These are phyloP conservation scores for Megastigmus dorsalis DNA, from an alignment of 2,888 invertebrate species.

Conservation along the genomic window DNA sequence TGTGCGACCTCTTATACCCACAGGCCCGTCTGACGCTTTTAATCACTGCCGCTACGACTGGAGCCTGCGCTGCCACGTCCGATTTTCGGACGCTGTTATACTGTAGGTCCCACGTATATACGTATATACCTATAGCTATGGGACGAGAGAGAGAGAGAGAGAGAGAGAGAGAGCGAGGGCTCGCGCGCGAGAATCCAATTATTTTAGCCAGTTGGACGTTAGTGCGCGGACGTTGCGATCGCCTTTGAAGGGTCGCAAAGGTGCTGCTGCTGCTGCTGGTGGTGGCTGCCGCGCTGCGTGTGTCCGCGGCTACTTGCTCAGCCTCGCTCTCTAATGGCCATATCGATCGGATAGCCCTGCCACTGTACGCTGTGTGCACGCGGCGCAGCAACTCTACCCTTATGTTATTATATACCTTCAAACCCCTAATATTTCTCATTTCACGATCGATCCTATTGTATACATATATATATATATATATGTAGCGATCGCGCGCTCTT, in stretches of 20 bases:
- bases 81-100: too few relatives aligned
- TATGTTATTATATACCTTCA: too few relatives aligned
- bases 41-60: too few relatives aligned
- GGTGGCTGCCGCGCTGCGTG: too few relatives aligned
- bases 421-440: background rate
- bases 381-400: background rate
- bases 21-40: too few relatives aligned
- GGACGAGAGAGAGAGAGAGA: too few relatives aligned
- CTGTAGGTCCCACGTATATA: too few relatives aligned
- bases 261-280: conserved; percentile 14
- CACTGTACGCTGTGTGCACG: background rate
- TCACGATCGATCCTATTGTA: background rate
- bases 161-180: background rate
- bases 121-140: too few relatives aligned
- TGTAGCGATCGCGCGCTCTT: background rate
- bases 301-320: background rate
- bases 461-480: background rate
- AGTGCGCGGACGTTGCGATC: too few relatives aligned
- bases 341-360: background rate
- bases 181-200: conserved; percentile 59
- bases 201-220: conserved; percentile 57
- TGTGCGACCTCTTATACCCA: background rate
- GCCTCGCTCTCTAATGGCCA: conserved; percentile 18
- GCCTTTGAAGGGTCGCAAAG: conserved; percentile 40
- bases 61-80: too few relatives aligned